Base-by-base conservation (phyloP, 2,113 vertebrate genomes). In the Monopterus albus region DNA sequence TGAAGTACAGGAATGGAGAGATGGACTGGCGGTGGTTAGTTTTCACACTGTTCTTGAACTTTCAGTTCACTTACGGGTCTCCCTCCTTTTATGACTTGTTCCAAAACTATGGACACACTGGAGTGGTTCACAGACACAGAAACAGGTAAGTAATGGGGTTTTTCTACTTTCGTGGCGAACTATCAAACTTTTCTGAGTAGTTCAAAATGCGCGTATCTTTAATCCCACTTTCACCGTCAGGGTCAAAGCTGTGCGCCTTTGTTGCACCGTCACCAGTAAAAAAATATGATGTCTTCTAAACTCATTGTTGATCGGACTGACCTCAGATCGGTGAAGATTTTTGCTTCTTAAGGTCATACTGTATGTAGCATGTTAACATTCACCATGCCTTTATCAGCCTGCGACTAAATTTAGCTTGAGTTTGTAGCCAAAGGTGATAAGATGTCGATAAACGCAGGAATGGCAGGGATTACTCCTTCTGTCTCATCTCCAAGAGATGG, bases 61-160 rank as follows among this genome's bases (percentile, higher is more conserved):
- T 91, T 46, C 70, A 79, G 31, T 28, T 89, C 21, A 79, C 66
- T 39, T 6, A 74, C 72, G 87, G 86, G 39, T 67, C 86, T 52
- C 87, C 91, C n/a, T 75, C 89, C 49, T 87, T 87, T 7, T 88
- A 88, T 26, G 84, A 75, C 72, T 69, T 91, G 51, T 90, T 91
- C 69, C 88, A 90, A 3, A 84, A 88, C 14, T 72, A 79, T 36
- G 65, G 91, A 2, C 68, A 91, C 79, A 66, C 81, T 36, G 91
- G 85, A 61, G 66, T 60, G 45, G 85, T 72, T n/a, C 88, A 91
- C 51, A 88, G 91, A 49, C 89, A 91, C 43, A 87, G 91, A 45
- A 93, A 91, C 39, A 91, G 92, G 93, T 94, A 82, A 80, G 90
- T 62, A 11, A 25, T n/a, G 2, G 6, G 3, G 11, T 7, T 25